A percentile compares a stretch with the other conserved stretches of the same genome.
Evolutionary conservation across 2,888 invertebrate genomes (phyloP).

Genomic region (Volucella bombylans): DNA sequence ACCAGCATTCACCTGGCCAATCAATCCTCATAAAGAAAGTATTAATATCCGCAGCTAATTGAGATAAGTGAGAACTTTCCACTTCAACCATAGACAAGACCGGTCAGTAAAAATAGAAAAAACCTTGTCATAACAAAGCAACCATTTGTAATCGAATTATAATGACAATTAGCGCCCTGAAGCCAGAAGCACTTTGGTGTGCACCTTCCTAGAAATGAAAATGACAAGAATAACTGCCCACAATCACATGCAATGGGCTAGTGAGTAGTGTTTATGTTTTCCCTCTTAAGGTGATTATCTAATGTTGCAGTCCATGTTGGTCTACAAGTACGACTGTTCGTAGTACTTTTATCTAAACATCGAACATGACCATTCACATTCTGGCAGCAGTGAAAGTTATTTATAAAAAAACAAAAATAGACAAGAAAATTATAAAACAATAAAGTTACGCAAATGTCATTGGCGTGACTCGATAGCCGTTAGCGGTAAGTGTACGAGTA

Average conservation of each 20-base stretch:
- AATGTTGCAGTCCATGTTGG: slow-evolving; percentile 17
- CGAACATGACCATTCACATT: slow-evolving; percentile 2
- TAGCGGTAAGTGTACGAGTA: neutral
- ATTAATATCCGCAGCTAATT: slow-evolving; percentile 11
- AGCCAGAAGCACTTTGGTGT: neutral
- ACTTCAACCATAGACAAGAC: neutral
- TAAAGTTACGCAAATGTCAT: slow-evolving; percentile 56
- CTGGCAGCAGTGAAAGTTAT: slow-evolving; percentile 42
- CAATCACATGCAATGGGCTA: slow-evolving; percentile 19
- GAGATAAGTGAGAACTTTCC: slow-evolving; percentile 1
- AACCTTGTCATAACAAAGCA: slow-evolving; percentile 16
- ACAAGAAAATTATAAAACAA: slow-evolving; percentile 48
- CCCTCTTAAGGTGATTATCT: slow-evolving; percentile 40
- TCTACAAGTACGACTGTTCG: neutral
- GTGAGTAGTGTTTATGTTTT: slow-evolving; percentile 11
- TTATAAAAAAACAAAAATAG: slow-evolving; percentile 16
- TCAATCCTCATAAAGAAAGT: slow-evolving; percentile 20
- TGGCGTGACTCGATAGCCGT: neutral
- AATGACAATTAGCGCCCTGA: slow-evolving; percentile 17
- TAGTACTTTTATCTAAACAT: neutral
- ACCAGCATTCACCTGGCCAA: neutral
- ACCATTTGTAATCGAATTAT: slow-evolving; percentile 35
- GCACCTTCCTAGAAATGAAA: too few relatives aligned
- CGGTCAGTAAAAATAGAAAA: neutral
- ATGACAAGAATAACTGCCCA: neutral